Conservation (phyloP, 2,888 invertebrate genomes). For the Lithophane ornitopus region DNA sequence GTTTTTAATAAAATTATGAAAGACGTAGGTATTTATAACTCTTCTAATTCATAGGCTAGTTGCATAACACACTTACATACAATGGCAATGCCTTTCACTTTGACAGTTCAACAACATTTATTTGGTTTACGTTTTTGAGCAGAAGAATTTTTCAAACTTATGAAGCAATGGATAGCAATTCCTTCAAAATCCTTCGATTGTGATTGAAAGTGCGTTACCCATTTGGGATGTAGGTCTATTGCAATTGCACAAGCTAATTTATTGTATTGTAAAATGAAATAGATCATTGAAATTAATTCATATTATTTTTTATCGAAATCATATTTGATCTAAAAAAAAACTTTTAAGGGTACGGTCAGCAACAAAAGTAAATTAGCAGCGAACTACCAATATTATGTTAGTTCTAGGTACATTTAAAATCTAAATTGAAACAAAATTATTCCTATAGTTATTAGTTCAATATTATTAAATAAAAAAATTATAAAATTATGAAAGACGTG, state of each 20-base stretch:
- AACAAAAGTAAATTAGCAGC: neutral
- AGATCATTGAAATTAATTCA: neutral
- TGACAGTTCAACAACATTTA: neutral
- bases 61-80: neutral
- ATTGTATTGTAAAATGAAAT: neutral
- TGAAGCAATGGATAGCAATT: neutral
- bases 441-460: too few species aligned
- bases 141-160: neutral
- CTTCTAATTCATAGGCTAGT: neutral
- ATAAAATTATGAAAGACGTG: too few species aligned
- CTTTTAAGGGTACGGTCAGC: neutral
- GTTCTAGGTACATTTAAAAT: neutral
- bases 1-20: neutral
- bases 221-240: neutral
- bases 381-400: neutral
- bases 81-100: neutral
- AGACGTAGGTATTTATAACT: neutral
- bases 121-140: neutral
- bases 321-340: neutral
- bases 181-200: too few species aligned
- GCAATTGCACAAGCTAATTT: neutral
- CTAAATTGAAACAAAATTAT: neutral
- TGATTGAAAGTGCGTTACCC: too few species aligned
- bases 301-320: neutral
- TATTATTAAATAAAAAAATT: too few species aligned